Evolutionary conservation across 2,113 vertebrate genomes (phyloP).

Genomic region (Channa maculata): DNA sequence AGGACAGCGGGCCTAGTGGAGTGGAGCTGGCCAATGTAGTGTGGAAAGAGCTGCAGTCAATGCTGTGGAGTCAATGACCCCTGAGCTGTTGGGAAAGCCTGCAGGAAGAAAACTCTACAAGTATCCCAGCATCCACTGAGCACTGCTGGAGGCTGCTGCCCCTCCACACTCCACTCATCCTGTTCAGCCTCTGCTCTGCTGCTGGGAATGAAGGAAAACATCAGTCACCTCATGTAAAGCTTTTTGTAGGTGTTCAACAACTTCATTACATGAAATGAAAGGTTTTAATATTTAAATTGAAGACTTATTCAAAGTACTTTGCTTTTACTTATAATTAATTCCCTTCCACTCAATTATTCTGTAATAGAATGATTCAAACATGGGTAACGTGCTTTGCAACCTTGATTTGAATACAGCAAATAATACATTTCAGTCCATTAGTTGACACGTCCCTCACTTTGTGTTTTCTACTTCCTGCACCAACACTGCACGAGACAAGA

Average conservation of each 20-base stretch:
- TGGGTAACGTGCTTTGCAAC: neutral
- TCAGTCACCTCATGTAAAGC: conserved; percentile 11
- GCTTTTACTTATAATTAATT: too few relatives aligned
- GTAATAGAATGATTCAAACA: neutral
- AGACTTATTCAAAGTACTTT: neutral
- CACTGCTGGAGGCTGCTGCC: conserved; percentile 46
- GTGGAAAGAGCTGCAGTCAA: conserved; percentile 73
- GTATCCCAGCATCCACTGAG: conserved; percentile 35
- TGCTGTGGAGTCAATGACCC: conserved; percentile 82
- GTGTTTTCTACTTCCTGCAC: too few relatives aligned
- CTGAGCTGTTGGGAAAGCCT: conserved; percentile 55
- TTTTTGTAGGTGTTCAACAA: neutral
- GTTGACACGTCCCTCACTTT: too few relatives aligned
- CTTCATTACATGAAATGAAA: neutral
- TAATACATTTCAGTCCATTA: too few relatives aligned
- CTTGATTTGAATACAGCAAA: neutral
- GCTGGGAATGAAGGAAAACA: neutral
- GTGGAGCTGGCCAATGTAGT: conserved; percentile 70
- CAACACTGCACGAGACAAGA: too few relatives aligned
- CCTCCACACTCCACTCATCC: conserved; percentile 30
- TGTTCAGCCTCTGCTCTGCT: conserved; percentile 31
- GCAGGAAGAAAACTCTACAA: conserved; percentile 49
- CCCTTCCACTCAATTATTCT: neutral
- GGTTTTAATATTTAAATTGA: neutral
- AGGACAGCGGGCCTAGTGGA: conserved; percentile 35